Evolutionary conservation across 2,113 vertebrate genomes (phyloP).

Genomic region (Hippocampus mohnikei): DNA sequence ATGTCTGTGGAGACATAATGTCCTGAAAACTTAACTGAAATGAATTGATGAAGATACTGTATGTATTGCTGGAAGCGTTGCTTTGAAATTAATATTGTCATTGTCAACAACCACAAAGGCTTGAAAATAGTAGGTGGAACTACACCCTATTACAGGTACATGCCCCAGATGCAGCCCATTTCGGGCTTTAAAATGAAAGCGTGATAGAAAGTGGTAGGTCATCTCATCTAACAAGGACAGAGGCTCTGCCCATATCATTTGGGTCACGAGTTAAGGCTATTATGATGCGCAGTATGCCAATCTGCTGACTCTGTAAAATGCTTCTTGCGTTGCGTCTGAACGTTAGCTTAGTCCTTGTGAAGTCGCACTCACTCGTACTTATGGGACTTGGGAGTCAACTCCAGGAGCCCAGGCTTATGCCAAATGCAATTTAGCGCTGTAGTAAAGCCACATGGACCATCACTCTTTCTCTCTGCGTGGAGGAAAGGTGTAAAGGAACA

Average conservation of each 20-base stretch:
- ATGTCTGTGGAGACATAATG: too few species aligned
- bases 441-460: constrained; percentile 36
- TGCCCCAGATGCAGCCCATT: neutral
- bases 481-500: constrained; percentile 25
- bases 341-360: constrained; percentile 51
- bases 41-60: too few species aligned
- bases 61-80: too few species aligned
- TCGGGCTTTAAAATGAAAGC: neutral
- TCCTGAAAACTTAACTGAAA: too few species aligned
- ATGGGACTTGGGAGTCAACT: constrained; percentile 47
- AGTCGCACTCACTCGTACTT: constrained; percentile 51
- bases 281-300: constrained; percentile 60
- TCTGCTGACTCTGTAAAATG: constrained; percentile 70
- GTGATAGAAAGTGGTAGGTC: neutral
- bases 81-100: too few species aligned
- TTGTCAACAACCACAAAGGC: too few species aligned
- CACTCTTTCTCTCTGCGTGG: constrained; percentile 15
- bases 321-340: constrained; percentile 27
- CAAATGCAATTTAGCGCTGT: constrained; percentile 52
- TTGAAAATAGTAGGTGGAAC: neutral
- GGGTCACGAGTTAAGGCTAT: constrained; percentile 72
- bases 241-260: constrained; percentile 24
- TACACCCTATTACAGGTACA: neutral
- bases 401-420: constrained; percentile 45
- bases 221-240: constrained; percentile 12